A percentile compares a stretch with the other conserved stretches of the same genome.
Evolutionary conservation across 2,797 vertebrate genomes (phyloP).

Genomic region (Schizopygopsis malacanthus): DNA sequence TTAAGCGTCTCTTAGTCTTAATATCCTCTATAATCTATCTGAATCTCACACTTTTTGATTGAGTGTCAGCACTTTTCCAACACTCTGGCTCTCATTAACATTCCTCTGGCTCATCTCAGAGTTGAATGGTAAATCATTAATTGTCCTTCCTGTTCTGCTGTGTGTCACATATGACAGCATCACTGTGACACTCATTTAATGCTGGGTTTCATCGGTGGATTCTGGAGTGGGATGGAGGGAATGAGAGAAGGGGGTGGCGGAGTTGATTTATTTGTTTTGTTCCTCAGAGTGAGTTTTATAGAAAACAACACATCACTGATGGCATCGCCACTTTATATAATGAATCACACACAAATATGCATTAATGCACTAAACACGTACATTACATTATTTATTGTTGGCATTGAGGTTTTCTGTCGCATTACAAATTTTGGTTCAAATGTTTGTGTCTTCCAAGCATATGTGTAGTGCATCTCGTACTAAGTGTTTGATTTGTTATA

Average conservation of each 20-base stretch:
- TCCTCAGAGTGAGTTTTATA: slow-evolving; percentile 18
- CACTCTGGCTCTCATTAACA: slow-evolving; percentile 25
- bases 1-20: slow-evolving; percentile 22
- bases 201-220: not conserved
- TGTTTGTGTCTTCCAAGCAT: slow-evolving; percentile 1
- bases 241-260: slow-evolving; percentile 14
- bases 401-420: slow-evolving; percentile 34
- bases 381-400: slow-evolving; percentile 13
- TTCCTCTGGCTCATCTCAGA: slow-evolving; percentile 31
- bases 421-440: slow-evolving; percentile 6
- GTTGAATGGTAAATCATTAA: slow-evolving; percentile 67
- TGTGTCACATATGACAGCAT: slow-evolving; percentile 22
- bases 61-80: slow-evolving; percentile 42
- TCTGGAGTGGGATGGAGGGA: slow-evolving; percentile 22
- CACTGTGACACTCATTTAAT: slow-evolving; percentile 26
- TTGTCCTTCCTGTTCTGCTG: slow-evolving; percentile 45
- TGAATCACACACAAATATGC: slow-evolving; percentile 25
- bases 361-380: slow-evolving; percentile 47
- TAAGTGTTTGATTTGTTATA: not conserved
- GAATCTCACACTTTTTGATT: slow-evolving; percentile 29
- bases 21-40: slow-evolving; percentile 4
- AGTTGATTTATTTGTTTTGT: slow-evolving; percentile 29
- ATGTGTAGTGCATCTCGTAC: not conserved
- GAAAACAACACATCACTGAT: slow-evolving; percentile 21
- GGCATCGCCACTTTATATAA: slow-evolving; percentile 16